Evolutionary conservation across 1,140 invertebrate genomes (phyloP).

Genomic region (Drosophila saltans): DNA sequence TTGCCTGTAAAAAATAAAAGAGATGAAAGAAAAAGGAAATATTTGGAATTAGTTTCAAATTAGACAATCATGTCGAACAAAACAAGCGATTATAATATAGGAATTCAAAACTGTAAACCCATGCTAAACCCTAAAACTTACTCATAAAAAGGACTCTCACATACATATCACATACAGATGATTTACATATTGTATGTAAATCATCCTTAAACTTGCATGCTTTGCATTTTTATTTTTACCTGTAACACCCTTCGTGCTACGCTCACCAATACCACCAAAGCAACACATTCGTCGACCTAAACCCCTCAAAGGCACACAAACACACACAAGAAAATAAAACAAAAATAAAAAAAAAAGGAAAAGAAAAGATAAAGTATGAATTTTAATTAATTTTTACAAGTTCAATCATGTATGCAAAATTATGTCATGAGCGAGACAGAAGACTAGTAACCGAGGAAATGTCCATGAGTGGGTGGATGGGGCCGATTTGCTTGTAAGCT

Average conservation of each 20-base stretch:
- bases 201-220: conserved; percentile 63
- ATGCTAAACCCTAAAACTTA: conserved; percentile 14
- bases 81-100: background rate
- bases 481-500: conserved; percentile 27
- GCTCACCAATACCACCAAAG: conserved; percentile 64
- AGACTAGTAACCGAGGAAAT: background rate
- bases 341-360: conserved; percentile 15
- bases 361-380: conserved; percentile 12
- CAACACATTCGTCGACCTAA: conserved; percentile 77
- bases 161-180: background rate
- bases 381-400: conserved; percentile 1
- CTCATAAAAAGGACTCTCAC: conserved; percentile 14
- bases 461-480: conserved; percentile 18
- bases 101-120: background rate
- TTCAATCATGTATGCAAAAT: conserved; percentile 60
- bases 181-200: background rate
- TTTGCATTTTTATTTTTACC: conserved; percentile 45
- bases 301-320: background rate
- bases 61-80: background rate
- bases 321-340: background rate
- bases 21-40: conserved; percentile 57
- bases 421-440: conserved; percentile 51
- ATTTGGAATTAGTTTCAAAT: conserved; percentile 8
- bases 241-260: conserved; percentile 54
- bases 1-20: conserved; percentile 91